Base-by-base conservation (phyloP, 2,888 invertebrate species). In the Agonum fuliginosum region DNA sequence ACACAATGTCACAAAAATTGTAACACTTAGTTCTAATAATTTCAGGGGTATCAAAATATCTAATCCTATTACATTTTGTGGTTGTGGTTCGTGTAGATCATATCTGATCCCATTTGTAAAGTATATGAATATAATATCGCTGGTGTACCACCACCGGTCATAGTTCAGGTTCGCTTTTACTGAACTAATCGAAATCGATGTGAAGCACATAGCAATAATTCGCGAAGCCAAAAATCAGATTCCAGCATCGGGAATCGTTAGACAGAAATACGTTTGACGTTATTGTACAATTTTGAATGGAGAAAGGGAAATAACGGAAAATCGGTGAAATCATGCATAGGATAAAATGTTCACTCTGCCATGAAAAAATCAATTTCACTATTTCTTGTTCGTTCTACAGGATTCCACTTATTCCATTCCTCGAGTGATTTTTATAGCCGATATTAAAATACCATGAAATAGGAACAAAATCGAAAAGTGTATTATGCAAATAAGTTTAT, bases 301-400 rank as follows among this genome's bases (percentile, higher is more conserved):
- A 34, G 17, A 62, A 30, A 51, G 22, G 62, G 62, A 62, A 62
- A 34, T 20, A 54, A 54, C 62, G 19, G 62, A 34, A 30, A 62
- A 62, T 62, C 62, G 30, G 34, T 30, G 62, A 62, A 62, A 62
- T 30, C 62, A 62, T 62, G 62, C 62, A 62, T 62, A 19, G 27
- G 62, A 19, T 62, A 19, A 22, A 62, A 34, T 12, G 62, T 34
- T 62, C 17, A 62, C 14, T 62, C 30, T 62, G n/a, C 62, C 62
- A 34, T 54, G 19, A 62, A 30, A 62, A 62, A 62, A 30, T 51
- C 51, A 51, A 51, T 51, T 51, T 22, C 22, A 51, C 22, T 51
- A 51, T 51, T 51, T 12, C 51, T 51, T 51, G 51, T 51, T 20
- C 51, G 51, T 51, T 51, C 22, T 51, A 51, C 51, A 51, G 20